Conservation (phyloP, 1,140 invertebrate genomes). For the Wiebesia pumilae region DNA sequence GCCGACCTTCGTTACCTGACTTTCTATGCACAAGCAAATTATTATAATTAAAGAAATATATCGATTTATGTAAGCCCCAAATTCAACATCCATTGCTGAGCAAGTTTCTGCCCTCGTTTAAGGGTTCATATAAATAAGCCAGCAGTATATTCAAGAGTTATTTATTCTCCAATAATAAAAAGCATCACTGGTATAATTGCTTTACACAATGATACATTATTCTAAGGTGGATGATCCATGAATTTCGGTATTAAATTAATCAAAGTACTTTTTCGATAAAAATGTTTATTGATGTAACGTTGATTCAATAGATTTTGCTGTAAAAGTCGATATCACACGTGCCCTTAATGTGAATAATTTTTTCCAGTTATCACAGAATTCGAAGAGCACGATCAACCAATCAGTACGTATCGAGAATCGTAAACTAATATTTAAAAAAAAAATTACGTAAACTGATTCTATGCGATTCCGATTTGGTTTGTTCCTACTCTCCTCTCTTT, state of each 20-base stretch:
- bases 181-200: background rate
- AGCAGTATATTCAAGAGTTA: background rate
- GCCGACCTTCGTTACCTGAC: background rate
- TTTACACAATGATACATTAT: background rate
- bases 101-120: background rate
- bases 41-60: background rate
- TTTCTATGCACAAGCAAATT: background rate
- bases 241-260: background rate
- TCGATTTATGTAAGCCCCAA: background rate
- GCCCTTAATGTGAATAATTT: background rate
- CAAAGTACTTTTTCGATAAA: background rate
- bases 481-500: background rate
- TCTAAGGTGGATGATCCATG: background rate
- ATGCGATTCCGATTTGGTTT: background rate
- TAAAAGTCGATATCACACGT: background rate
- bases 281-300: background rate
- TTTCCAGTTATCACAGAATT: conserved; percentile 14
- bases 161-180: background rate
- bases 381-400: background rate
- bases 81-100: background rate
- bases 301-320: background rate
- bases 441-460: background rate
- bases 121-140: too few relatives aligned
- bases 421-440: background rate
- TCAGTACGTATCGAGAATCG: background rate